A percentile compares a stretch with the other conserved stretches of the same genome.
These are phyloP conservation scores for Pipistrellus pygmaeus DNA, from an alignment of 2,797 vertebrate genomes.

Conservation along the genomic window DNA sequence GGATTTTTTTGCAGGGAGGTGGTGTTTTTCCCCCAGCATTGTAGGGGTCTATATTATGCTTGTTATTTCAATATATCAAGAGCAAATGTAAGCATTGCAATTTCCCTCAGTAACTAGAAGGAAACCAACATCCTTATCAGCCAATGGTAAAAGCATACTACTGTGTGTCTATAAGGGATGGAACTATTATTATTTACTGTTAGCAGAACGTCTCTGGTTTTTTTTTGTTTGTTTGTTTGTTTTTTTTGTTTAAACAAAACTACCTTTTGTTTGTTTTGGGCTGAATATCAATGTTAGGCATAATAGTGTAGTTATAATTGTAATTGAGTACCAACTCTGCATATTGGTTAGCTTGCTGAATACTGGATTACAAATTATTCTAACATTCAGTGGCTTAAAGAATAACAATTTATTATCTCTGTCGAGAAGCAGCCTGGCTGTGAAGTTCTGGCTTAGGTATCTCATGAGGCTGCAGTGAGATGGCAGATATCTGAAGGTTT, in stretches of 20 bases:
- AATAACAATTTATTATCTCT: background rate
- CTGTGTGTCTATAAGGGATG: background rate
- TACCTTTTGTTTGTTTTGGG: background rate
- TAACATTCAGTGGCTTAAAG: background rate
- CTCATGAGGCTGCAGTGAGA: background rate
- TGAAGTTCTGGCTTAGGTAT: background rate
- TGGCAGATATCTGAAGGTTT: background rate
- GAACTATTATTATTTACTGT: background rate
- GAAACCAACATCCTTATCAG: background rate
- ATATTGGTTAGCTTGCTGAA: background rate
- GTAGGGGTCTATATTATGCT: background rate
- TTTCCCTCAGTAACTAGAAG: background rate
- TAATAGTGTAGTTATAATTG: background rate
- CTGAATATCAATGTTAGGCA: background rate
- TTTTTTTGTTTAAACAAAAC: background rate
- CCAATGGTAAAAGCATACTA: background rate
- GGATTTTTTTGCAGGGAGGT: background rate
- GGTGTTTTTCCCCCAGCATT: background rate
- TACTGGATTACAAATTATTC: background rate
- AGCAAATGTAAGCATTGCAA: background rate
- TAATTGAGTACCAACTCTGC: background rate
- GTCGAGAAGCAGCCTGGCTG: background rate
- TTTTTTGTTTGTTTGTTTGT: background rate
- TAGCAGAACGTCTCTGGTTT: background rate
- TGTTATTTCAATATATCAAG: background rate